Percentiles rank a stretch among this genome's conserved stretches.
These are phyloP conservation scores for Helogale parvula DNA, from an alignment of 2,113 vertebrate species.

Conservation along the genomic window DNA sequence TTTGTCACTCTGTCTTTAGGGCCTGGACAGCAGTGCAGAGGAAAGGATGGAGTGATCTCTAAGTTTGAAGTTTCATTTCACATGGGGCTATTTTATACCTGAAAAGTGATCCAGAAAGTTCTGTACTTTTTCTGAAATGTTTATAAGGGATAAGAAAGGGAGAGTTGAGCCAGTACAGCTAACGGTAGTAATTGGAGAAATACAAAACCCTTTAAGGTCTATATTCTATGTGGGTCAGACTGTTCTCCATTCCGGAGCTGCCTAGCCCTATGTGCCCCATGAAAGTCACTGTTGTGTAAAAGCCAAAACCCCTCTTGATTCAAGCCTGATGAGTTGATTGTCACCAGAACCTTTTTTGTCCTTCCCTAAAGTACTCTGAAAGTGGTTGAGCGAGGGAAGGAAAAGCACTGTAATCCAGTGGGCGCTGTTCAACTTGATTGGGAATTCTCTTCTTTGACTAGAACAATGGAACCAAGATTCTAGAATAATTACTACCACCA, in stretches of 20 bases:
- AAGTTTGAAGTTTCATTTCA: background rate
- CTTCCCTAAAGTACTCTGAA: background rate
- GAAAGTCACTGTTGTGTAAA: background rate
- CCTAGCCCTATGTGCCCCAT: background rate
- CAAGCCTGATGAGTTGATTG: background rate
- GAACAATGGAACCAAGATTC: background rate
- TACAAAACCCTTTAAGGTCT: background rate
- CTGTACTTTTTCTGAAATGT: background rate
- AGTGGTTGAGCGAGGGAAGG: background rate
- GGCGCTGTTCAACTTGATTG: background rate
- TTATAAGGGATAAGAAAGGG: background rate
- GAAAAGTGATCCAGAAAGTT: constrained; percentile 14
- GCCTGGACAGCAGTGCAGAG: background rate
- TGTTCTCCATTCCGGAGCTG: background rate
- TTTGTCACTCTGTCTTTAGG: background rate
- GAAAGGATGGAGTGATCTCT: background rate
- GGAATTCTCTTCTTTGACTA: background rate
- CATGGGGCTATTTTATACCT: background rate
- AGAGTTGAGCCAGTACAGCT: background rate
- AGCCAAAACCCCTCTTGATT: background rate
- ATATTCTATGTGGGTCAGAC: background rate
- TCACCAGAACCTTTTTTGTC: background rate
- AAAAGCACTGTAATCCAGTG: background rate
- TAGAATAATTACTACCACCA: background rate
- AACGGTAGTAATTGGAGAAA: background rate